Percentiles rank a stretch among this genome's conserved stretches.
Evolutionary conservation across 2,797 vertebrate species (phyloP).

Genomic region (Periparus ater): DNA sequence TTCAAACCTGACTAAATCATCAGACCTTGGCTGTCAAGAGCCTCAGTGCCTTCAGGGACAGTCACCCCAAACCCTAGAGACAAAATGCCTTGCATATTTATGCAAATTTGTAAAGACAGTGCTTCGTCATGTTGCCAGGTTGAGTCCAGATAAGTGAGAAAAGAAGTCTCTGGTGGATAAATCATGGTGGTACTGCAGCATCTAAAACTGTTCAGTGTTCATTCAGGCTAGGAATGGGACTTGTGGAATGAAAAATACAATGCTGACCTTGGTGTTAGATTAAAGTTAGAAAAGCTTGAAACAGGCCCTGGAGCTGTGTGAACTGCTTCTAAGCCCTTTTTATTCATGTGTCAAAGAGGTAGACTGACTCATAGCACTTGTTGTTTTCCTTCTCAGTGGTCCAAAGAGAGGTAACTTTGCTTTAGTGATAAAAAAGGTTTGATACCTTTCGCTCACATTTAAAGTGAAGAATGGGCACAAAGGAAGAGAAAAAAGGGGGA

Average conservation of each 20-base stretch:
- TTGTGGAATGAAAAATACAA: background rate
- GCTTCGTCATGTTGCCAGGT: background rate
- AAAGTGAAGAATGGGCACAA: background rate
- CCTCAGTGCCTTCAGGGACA: background rate
- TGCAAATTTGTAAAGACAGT: background rate
- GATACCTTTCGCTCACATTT: background rate
- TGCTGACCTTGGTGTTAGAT: background rate
- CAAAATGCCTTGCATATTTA: background rate
- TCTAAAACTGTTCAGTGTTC: background rate
- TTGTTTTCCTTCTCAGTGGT: background rate
- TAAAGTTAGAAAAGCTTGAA: slow-evolving; percentile 17
- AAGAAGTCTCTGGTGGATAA: background rate
- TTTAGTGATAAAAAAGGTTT: background rate
- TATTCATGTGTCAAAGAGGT: background rate
- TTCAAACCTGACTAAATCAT: background rate
- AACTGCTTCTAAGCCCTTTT: background rate
- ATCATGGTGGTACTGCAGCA: background rate
- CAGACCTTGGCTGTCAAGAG: background rate
- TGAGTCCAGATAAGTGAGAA: background rate
- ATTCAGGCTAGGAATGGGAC: background rate
- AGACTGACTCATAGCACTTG: background rate
- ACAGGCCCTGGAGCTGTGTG: background rate
- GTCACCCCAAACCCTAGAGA: background rate
- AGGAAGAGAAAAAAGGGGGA: background rate
- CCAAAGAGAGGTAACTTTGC: background rate